Conservation (phyloP, 2,113 vertebrate species). For the Pseudorasbora parva region DNA sequence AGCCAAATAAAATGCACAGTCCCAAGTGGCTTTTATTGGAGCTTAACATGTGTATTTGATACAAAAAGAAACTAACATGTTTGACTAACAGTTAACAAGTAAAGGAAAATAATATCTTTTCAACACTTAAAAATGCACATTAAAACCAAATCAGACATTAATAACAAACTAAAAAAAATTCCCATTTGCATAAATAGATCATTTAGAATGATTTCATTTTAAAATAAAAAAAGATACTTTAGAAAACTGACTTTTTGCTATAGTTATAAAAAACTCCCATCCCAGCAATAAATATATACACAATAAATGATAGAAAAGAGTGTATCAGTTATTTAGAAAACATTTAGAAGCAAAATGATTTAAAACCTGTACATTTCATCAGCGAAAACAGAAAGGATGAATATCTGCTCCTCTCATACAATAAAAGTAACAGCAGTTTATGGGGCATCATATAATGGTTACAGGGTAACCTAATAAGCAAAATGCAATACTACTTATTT, state of each 20-base stretch:
- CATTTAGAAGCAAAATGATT: constrained; percentile 20
- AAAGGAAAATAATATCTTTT: constrained; percentile 35
- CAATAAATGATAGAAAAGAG: constrained; percentile 73
- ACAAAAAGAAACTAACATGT: constrained; percentile 33
- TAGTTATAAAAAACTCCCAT: constrained; percentile 71
- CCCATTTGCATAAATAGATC: constrained; percentile 64
- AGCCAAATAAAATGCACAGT: constrained; percentile 39
- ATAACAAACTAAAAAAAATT: constrained; percentile 48
- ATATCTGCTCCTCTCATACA: neutral
- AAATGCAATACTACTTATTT: constrained; percentile 48
- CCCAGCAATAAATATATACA: constrained; percentile 82
- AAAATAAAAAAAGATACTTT: constrained; percentile 67
- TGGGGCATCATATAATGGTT: constrained; percentile 8
- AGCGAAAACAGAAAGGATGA: constrained; percentile 17
- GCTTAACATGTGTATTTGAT: constrained; percentile 43
- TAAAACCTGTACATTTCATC: constrained; percentile 40
- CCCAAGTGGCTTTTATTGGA: constrained; percentile 52
- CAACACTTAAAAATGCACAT: constrained; percentile 20
- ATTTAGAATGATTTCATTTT: constrained; percentile 65
- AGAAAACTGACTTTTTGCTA: constrained; percentile 64
- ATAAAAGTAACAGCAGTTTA: neutral
- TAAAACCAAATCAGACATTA: constrained; percentile 41
- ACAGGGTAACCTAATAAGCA: neutral
- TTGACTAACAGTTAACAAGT: constrained; percentile 28
- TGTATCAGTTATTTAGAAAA: constrained; percentile 39